Percentiles rank a stretch among this genome's conserved stretches.
Evolutionary conservation across 1,140 invertebrate species (phyloP).

Genomic region (Ips nitidus): DNA sequence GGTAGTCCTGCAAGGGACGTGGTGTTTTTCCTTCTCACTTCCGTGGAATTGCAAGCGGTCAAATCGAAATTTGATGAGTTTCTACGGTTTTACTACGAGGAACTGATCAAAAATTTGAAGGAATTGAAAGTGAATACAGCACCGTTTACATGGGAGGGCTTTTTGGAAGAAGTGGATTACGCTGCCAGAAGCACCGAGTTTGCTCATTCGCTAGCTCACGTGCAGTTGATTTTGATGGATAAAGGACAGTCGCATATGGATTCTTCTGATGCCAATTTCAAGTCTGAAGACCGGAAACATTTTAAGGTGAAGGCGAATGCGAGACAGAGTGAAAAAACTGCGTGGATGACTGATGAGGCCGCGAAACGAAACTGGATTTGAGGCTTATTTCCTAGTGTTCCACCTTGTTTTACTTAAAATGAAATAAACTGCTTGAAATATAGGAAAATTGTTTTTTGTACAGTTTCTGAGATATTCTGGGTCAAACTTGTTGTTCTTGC

Average conservation of each 20-base stretch:
- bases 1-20: constrained; percentile 57
- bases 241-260: constrained; percentile 9
- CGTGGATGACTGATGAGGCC: constrained; percentile 18
- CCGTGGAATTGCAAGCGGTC: constrained; percentile 47
- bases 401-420: too few species aligned
- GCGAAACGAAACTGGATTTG: constrained; percentile 23
- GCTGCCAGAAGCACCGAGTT: constrained; percentile 7
- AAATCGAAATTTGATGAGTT: constrained; percentile 51
- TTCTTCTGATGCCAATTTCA: constrained; percentile 12
- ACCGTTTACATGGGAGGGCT: constrained; percentile 6
- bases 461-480: too few species aligned
- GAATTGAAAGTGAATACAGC: constrained; percentile 15
- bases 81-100: constrained; percentile 53
- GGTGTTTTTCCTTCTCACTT: constrained; percentile 57
- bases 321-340: constrained; percentile 21
- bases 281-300: neutral
- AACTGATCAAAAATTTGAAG: constrained; percentile 27
- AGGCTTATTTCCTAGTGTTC: too few species aligned
- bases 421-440: too few species aligned
- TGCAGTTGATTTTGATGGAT: constrained; percentile 7
- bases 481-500: too few species aligned
- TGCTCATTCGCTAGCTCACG: constrained; percentile 18
- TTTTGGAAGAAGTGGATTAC: constrained; percentile 33
- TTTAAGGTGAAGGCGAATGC: neutral
- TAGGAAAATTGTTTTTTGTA: too few species aligned